Percentiles rank a stretch among this genome's conserved stretches.
These are phyloP conservation scores for Trichopria drosophilae DNA, from an alignment of 2,888 invertebrate species.

Conservation along the genomic window DNA sequence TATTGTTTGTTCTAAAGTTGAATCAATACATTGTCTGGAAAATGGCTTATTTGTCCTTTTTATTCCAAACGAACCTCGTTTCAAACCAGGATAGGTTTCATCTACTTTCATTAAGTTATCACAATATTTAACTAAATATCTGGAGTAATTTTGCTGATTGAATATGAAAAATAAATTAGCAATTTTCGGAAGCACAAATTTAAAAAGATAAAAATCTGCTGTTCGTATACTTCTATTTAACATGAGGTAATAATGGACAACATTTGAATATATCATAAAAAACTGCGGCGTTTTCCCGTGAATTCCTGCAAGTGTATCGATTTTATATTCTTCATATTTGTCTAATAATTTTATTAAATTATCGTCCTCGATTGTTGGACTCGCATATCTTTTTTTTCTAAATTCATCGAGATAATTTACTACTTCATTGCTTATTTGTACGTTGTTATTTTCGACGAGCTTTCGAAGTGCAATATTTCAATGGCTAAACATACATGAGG, in stretches of 20 bases:
- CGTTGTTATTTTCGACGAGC: conserved; percentile 29
- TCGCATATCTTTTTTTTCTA: no score
- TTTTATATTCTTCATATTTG: conserved; percentile 36
- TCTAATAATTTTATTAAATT: no score
- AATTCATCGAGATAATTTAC: conserved; percentile 6
- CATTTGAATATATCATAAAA: conserved; percentile 41
- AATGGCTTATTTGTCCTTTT: conserved; percentile 41
- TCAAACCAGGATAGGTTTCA: conserved; percentile 45
- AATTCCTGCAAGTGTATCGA: conserved; percentile 36
- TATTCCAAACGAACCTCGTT: conserved; percentile 45
- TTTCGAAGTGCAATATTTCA: conserved; percentile 38
- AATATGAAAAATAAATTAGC: conserved; percentile 45
- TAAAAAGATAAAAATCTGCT: conserved; percentile 43
- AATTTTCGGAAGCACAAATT: conserved; percentile 43
- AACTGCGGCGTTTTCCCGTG: conserved; percentile 47
- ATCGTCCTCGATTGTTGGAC: no score
- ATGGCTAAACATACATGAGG: conserved; percentile 16
- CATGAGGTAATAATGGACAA: conserved; percentile 41
- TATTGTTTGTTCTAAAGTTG: conserved; percentile 38
- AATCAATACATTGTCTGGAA: conserved; percentile 36
- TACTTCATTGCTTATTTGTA: conserved; percentile 18
- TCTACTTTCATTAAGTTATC: conserved; percentile 45
- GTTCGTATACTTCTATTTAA: conserved; percentile 44
- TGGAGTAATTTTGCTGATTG: conserved; percentile 50
- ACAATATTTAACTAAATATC: conserved; percentile 44